Evolutionary conservation across 1,140 invertebrate genomes (phyloP), one percentile per base, ranked within the genome.

Genomic region (Nautilus pompilius): DNA sequence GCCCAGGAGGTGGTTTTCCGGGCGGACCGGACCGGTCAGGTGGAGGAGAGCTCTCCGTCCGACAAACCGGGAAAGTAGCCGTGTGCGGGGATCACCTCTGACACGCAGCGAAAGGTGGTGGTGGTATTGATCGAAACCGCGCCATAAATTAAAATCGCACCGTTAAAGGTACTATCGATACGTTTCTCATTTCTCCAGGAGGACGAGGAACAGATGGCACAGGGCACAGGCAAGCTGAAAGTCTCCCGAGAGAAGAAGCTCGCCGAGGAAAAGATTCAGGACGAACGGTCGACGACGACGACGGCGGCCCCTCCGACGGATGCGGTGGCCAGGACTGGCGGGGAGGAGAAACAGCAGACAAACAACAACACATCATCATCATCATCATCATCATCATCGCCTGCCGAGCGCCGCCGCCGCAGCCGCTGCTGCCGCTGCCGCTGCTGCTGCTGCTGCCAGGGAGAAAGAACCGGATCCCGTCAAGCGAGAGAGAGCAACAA

Each of bases 371-470:
- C 45, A 59, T 26, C 46, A 59, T 3, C 62, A 53, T 15, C 56
- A 63, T 10, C 61, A 57, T 33, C 28, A 56, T 5, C 60, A 13
- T 4, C 49, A 53, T 3, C 10, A 48, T 46, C 33, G 53, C 53
- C 53, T 46, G 53, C 56, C 41, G 32, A 36, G 13, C 3, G 32
- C 51, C 22, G n/a, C 33, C 3, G 13, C 56, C 24, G 46, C n/a
- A n/a, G 41, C 34, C 28, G 57, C 29, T n/a, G 6, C 26, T 3
- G 24, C 29, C 30, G 54, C n/a, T 41, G 36, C 36, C n/a, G 36
- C 36, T 41, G n/a, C 36, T 41, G 36, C 36, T 41, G 36, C 36
- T 41, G n/a, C n/a, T 41, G 29, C 6, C 28, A 59, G 58, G 13
- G 24, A 26, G 17, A 29, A 29, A 10, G n/a, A n/a, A n/a, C n/a